Evolutionary conservation across 2,113 vertebrate genomes (phyloP), one percentile per base, ranked within the genome.

Genomic region (Sturnira hondurensis): DNA sequence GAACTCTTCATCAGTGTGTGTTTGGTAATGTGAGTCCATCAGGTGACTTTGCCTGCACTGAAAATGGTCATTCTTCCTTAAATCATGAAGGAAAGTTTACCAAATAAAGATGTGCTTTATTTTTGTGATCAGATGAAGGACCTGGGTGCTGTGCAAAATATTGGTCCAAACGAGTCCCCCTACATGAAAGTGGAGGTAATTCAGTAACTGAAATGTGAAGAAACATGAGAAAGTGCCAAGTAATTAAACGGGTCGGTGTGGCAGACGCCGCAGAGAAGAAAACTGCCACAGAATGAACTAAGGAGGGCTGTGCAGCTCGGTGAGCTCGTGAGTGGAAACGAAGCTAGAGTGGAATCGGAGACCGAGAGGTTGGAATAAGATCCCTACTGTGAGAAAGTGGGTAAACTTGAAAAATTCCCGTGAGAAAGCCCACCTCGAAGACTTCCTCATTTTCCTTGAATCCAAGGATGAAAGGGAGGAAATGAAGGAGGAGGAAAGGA

Each of bases 161-260:
- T 26, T 43, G 19, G 13, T 24, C 31, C 28, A 0, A 26, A 9
- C n/a, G 9, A 83, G 82, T 50, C 81, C 38, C 45, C 11, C 24
- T n/a, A 5, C 2, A 11, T 65, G 31, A 58, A 56, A 86, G n/a
- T 28, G 36, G 70, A 80, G 28, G 26, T 63, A 31, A 14, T 63
- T 63, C 24, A 63, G 28, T 63, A 14, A 31, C 26, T 5, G 13
- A 31, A 31, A 31, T 5, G 6, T 14, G 61, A 63, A 28, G 47
- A 70, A 41, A 16, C 4, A 50, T 0, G 2, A 61, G 17, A 26
- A 54, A 17, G 0, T 20, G 15, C 19, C 5, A n/a, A 73, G 10
- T n/a, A 47, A 89, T 63, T 31, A 50, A 68, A 13, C 8, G 31
- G 43, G 17, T 26, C 45, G 22, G 2, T 19, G 36, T n/a, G 22